Evolutionary conservation across 2,888 invertebrate genomes (phyloP).

Genomic region (Allophyes oxyacanthae): DNA sequence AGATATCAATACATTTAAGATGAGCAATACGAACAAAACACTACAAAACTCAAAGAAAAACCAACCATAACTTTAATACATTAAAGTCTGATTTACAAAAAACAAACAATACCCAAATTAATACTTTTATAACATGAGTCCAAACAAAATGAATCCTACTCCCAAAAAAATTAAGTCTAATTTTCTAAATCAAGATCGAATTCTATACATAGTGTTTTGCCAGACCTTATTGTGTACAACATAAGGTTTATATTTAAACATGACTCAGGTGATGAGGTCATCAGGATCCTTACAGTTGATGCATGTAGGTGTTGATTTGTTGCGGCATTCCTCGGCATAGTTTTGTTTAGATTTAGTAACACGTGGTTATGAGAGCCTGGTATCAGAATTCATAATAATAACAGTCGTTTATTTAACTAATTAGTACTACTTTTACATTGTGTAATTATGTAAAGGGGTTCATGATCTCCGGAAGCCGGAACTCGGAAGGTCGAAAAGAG

Average conservation of each 20-base stretch:
- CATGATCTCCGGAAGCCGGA: too few relatives aligned
- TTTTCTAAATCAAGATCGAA: slow-evolving; percentile 3
- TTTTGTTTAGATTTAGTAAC: slow-evolving; percentile 14
- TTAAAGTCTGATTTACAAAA: slow-evolving; percentile 9
- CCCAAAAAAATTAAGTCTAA: background rate
- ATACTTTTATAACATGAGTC: background rate
- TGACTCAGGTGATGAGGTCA: slow-evolving; percentile 47
- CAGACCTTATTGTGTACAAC: slow-evolving; percentile 31
- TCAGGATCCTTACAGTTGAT: slow-evolving; percentile 35
- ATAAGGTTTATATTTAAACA: slow-evolving; percentile 48
- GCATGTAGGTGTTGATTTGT: slow-evolving; percentile 49
- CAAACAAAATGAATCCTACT: slow-evolving; percentile 6
- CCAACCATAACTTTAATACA: slow-evolving; percentile 2
- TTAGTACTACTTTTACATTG: too few relatives aligned
- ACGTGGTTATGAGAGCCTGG: slow-evolving; percentile 26
- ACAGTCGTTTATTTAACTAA: background rate
- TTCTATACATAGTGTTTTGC: slow-evolving; percentile 8
- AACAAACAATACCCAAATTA: slow-evolving; percentile 2
- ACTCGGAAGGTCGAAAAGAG: too few relatives aligned
- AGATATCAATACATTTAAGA: slow-evolving; percentile 24
- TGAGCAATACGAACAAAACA: slow-evolving; percentile 21
- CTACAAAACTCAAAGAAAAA: slow-evolving; percentile 5
- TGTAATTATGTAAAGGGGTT: too few relatives aligned
- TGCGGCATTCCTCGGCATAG: slow-evolving; percentile 36
- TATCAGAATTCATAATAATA: slow-evolving; percentile 11